A percentile compares a stretch with the other conserved stretches of the same genome.
Evolutionary conservation across 2,888 invertebrate genomes (phyloP).

Genomic region (Tipula helvola): DNA sequence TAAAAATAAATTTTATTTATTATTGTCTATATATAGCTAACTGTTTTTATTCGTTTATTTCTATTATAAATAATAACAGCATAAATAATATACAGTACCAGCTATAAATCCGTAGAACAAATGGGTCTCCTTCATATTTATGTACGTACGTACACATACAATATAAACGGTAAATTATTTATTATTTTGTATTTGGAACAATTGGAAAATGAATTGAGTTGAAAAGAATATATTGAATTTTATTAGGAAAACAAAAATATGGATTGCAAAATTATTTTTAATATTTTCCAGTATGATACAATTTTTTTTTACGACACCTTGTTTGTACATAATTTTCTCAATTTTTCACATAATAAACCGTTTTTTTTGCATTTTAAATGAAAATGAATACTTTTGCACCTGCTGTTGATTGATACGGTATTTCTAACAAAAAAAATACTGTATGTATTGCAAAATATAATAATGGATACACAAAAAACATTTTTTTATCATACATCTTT

Average conservation of each 20-base stretch:
- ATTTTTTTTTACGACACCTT: not conserved
- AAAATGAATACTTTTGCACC: not conserved
- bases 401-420: not conserved
- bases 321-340: not conserved
- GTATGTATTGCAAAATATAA: not conserved
- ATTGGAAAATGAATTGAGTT: not conserved
- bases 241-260: not conserved
- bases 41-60: not conserved
- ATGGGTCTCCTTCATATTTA: not conserved
- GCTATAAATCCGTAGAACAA: not conserved
- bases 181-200: not conserved
- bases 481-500: not conserved
- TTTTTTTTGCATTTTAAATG: not conserved
- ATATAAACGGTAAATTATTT: not conserved
- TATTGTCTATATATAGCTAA: too few species aligned
- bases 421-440: not conserved
- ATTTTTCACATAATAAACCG: not conserved
- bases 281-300: not conserved
- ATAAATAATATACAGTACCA: too few species aligned
- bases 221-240: not conserved
- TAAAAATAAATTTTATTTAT: not conserved
- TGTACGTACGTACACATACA: too few species aligned
- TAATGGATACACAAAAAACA: not conserved
- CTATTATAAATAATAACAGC: not conserved
- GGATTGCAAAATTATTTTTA: not conserved